Evolutionary conservation across 2,888 invertebrate species (phyloP), one percentile per base, ranked within the genome.

Genomic region (Polymixis lichenea): DNA sequence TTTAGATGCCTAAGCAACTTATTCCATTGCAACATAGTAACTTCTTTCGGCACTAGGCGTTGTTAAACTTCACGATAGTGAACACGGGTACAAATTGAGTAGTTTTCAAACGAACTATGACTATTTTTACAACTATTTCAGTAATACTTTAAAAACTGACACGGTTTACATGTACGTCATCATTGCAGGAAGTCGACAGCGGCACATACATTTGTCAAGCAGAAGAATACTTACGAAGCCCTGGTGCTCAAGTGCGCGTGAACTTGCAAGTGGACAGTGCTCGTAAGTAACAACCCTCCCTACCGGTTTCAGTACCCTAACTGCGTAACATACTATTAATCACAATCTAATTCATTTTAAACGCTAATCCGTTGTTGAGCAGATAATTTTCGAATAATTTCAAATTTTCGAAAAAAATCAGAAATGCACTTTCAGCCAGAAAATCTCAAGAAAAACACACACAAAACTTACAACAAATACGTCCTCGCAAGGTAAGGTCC

Each of bases 161-260:
- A 28, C n/a, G 6, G 2, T 46, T 32, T 22, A 25, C 1, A n/a
- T 51, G 13, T 32, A 25, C 25, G 28, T 38, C 6, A 9, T 75
- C 58, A 69, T 92, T 91, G 38, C 92, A 98, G 97, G 86, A 97
- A 25, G 97, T 97, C 66, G 98, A 99, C 88, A 97, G 97, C 38
- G 99, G 99, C 58, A 97, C 97, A 3, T 99, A 99, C 94, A 97
- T 98, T 75, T 99, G 99, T 93, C 98, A 98, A 93, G 98, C 98
- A 2, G 95, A 97, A 13, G 97, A 97, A 8, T 98, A 97, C 90
- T 95, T 98, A 32, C 95, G 97, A 56, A 95, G 97, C 1, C 97
- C 97, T 9, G 98, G 98, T 75, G 97, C 98, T 66, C 97, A 97
- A 94, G 95, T 98, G 6, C 96, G 97, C 60, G 99, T 98, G 0